A percentile compares a stretch with the other conserved stretches of the same genome.
These are phyloP conservation scores for Seira ritae DNA, from an alignment of 2,888 invertebrate genomes.

Conservation along the genomic window DNA sequence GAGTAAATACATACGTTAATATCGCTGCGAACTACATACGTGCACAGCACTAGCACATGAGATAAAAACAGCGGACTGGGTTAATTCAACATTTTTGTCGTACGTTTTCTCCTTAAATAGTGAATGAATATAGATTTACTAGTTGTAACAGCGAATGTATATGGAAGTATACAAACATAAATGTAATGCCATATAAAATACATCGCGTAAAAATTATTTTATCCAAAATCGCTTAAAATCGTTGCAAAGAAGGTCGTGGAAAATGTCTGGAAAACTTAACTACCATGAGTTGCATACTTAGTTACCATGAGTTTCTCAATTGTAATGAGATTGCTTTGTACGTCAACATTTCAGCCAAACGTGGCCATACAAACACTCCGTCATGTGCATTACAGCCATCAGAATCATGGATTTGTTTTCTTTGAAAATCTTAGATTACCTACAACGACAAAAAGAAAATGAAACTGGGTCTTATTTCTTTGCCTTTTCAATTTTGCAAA, in stretches of 20 bases:
- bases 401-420: not conserved
- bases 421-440: not conserved
- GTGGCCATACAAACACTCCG: not conserved
- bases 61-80: no score
- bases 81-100: no score
- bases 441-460: not conserved
- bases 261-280: no score
- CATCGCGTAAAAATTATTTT: slow-evolving; percentile 5
- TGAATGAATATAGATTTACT: no score
- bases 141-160: no score
- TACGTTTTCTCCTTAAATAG: no score
- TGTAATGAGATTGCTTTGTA: not conserved
- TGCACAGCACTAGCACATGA: no score
- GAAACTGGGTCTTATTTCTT: not conserved
- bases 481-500: not conserved
- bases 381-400: not conserved
- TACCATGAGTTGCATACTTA: not conserved
- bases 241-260: no score
- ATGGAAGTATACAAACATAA: no score
- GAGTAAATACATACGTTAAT: no score
- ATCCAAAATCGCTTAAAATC: no score
- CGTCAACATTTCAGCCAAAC: not conserved
- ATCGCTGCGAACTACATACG: no score
- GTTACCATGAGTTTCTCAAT: not conserved
- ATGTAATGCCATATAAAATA: not conserved